Evolutionary conservation across 1,140 invertebrate genomes (phyloP).

Genomic region (Drosophila busckii): DNA sequence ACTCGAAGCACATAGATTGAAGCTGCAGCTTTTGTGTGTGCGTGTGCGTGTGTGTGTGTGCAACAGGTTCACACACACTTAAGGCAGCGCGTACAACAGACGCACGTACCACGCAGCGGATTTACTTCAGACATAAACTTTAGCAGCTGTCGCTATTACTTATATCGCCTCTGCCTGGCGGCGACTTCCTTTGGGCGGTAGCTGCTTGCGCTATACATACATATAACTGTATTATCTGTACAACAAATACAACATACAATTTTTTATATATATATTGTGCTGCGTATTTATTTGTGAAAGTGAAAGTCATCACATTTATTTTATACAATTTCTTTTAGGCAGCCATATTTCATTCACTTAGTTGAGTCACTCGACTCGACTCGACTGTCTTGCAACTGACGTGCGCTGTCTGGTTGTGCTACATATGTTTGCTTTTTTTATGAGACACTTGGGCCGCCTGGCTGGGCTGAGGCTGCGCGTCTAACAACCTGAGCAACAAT

Average conservation of each 20-base stretch:
- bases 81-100: not conserved
- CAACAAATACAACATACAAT: no score
- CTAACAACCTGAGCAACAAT: slow-evolving; percentile 64
- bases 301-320: slow-evolving; percentile 76
- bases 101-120: not conserved
- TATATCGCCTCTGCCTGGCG: not conserved
- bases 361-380: slow-evolving; percentile 27
- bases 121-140: slow-evolving; percentile 1
- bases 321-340: slow-evolving; percentile 73
- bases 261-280: no score
- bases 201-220: not conserved
- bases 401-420: no score
- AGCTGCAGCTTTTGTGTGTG: no score
- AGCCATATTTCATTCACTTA: slow-evolving; percentile 74
- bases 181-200: not conserved
- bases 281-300: slow-evolving; percentile 34
- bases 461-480: slow-evolving; percentile 18
- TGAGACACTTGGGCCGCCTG: slow-evolving; percentile 55
- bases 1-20: no score
- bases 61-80: slow-evolving; percentile 32
- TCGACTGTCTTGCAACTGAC: no score
- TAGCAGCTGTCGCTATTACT: slow-evolving; percentile 18
- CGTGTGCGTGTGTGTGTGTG: slow-evolving; percentile 9
- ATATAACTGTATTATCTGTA: not conserved
- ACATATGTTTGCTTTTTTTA: slow-evolving; percentile 59